Evolutionary conservation across 64 coral and sea anemone species (phyloP).

Genomic region (Stichodactyla mertensii): DNA sequence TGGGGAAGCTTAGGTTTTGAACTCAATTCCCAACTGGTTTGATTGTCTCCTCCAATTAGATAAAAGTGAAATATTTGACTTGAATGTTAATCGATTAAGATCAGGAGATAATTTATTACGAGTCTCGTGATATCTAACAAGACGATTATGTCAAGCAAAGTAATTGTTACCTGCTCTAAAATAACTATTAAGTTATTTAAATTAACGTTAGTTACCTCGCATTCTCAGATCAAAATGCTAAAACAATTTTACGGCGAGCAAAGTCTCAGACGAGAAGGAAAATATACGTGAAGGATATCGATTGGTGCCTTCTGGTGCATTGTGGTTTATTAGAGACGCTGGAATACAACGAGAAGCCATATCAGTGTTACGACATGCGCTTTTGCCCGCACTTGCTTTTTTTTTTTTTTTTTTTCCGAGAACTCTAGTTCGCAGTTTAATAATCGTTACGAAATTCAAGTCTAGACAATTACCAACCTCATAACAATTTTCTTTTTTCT

Average conservation of each 20-base stretch:
- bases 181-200: too few species aligned
- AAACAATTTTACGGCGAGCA: too few species aligned
- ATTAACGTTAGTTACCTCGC: too few species aligned
- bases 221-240: too few species aligned
- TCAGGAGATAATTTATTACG: not conserved
- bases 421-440: not conserved
- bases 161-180: not conserved
- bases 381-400: not conserved
- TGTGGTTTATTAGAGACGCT: not conserved
- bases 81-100: not conserved
- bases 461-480: too few species aligned
- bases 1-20: not conserved
- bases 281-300: too few species aligned
- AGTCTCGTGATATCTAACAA: not conserved
- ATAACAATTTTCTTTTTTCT: too few species aligned
- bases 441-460: not conserved
- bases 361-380: too few species aligned
- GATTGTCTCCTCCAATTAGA: not conserved
- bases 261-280: too few species aligned
- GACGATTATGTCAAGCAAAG: not conserved
- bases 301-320: not conserved
- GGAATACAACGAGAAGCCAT: not conserved
- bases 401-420: too few species aligned
- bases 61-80: not conserved
- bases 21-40: not conserved